A percentile compares a stretch with the other conserved stretches of the same genome.
Evolutionary conservation across 2,113 vertebrate species (phyloP).

Genomic region (Triplophysa tibetana): DNA sequence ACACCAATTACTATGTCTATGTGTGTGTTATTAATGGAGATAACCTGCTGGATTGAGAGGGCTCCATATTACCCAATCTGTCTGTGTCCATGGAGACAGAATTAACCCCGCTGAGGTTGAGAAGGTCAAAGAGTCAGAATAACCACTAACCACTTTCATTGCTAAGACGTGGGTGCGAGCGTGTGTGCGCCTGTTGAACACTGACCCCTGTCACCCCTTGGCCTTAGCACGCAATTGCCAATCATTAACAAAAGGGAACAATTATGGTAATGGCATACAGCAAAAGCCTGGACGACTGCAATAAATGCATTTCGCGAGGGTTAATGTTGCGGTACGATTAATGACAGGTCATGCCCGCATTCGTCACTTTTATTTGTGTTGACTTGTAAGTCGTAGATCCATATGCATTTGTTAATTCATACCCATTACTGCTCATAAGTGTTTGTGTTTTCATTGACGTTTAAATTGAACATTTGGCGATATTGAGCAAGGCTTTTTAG

Average conservation of each 20-base stretch:
- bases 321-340: slow-evolving; percentile 21
- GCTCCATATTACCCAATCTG: slow-evolving; percentile 75
- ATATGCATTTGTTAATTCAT: neutral
- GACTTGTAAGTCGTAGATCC: neutral
- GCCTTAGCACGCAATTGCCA: slow-evolving; percentile 27
- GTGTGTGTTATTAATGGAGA: slow-evolving; percentile 72
- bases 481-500: neutral
- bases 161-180: slow-evolving; percentile 11
- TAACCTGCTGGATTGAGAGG: slow-evolving; percentile 66
- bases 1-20: slow-evolving; percentile 65
- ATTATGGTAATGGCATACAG: slow-evolving; percentile 30
- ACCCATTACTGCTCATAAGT: neutral
- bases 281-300: slow-evolving; percentile 2
- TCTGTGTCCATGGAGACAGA: slow-evolving; percentile 67
- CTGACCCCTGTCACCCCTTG: slow-evolving; percentile 28
- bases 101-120: slow-evolving; percentile 63
- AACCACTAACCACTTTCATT: slow-evolving; percentile 63
- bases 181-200: slow-evolving; percentile 28
- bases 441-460: neutral
- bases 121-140: slow-evolving; percentile 58
- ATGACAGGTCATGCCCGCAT: neutral
- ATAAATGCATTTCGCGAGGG: slow-evolving; percentile 1
- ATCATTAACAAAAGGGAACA: slow-evolving; percentile 46
- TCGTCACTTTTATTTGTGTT: slow-evolving; percentile 9
- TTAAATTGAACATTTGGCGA: neutral